These are phyloP conservation scores for Hydraecia micacea DNA, from an alignment of 2,888 invertebrate species.

Conservation along the genomic window DNA sequence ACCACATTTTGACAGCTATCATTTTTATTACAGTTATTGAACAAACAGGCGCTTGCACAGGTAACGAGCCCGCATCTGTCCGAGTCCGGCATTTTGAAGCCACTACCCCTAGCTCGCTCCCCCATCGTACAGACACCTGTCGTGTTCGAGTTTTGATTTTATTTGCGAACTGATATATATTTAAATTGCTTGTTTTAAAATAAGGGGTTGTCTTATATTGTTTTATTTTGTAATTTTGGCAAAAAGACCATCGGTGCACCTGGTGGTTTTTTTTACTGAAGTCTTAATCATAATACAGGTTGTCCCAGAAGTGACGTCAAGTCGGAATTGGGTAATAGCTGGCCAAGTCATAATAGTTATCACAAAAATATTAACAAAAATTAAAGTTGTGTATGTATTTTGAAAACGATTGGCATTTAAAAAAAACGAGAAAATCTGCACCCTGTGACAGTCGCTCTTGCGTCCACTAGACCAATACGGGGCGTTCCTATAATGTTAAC, in stretches of 20 bases:
- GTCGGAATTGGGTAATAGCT: too few species aligned
- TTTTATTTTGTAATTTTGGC: constrained; percentile 14
- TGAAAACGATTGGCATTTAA: too few species aligned
- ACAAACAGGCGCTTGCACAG: constrained; percentile 60
- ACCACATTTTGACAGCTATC: constrained; percentile 55
- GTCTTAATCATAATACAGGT: too few species aligned
- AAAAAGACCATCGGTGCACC: background rate
- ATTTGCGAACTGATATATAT: constrained; percentile 65
- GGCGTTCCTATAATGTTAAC: background rate
- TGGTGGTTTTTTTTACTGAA: background rate
- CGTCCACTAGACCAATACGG: too few species aligned
- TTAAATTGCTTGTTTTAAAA: constrained; percentile 38
- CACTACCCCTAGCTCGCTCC: constrained; percentile 64
- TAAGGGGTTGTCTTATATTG: constrained; percentile 7
- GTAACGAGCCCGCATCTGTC: constrained; percentile 66
- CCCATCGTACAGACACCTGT: constrained; percentile 70
- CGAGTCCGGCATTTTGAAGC: constrained; percentile 54
- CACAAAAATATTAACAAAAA: too few species aligned
- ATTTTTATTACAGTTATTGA: constrained; percentile 62
- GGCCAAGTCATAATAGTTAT: too few species aligned
- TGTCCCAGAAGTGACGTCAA: too few species aligned
- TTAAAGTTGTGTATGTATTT: too few species aligned
- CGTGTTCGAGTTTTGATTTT: constrained; percentile 71
- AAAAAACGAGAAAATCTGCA: too few species aligned
- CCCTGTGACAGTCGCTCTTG: too few species aligned